Conservation (phyloP, 2,797 vertebrate genomes). For the Acanthis flammea region DNA sequence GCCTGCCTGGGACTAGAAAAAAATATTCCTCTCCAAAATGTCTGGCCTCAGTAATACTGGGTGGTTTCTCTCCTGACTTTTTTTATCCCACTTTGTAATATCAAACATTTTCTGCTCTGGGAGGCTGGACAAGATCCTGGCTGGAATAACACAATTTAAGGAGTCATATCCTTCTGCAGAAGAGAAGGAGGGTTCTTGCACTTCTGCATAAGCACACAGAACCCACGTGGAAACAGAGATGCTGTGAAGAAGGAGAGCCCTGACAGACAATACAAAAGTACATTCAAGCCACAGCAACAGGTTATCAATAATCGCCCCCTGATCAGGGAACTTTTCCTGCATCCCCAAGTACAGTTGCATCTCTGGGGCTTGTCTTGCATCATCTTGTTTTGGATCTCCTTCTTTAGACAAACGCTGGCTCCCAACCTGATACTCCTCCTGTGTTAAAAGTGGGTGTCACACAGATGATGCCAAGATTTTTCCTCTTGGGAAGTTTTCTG, state of each 20-base stretch:
- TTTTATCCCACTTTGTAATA: background rate
- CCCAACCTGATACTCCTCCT: rapidly evolving
- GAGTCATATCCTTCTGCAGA: background rate
- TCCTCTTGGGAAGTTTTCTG: background rate
- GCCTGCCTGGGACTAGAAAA: background rate
- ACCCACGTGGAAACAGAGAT: background rate
- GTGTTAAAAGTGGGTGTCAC: background rate
- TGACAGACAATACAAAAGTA: background rate
- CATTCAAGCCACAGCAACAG: background rate
- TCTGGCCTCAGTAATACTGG: background rate
- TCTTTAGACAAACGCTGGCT: background rate
- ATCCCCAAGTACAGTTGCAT: rapidly evolving
- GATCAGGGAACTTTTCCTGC: background rate
- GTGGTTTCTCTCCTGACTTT: background rate
- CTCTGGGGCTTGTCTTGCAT: background rate
- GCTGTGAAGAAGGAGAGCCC: background rate
- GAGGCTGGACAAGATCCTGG: background rate
- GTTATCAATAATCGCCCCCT: background rate
- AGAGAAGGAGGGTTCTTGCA: background rate
- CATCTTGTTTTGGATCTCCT: background rate
- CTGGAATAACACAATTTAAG: background rate
- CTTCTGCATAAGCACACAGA: background rate
- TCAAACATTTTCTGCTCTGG: background rate
- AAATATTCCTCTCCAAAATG: background rate
- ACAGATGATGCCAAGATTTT: background rate